These are phyloP conservation scores for Lasioglossum oenotherae DNA, from an alignment of 2,888 invertebrate species.

Conservation along the genomic window DNA sequence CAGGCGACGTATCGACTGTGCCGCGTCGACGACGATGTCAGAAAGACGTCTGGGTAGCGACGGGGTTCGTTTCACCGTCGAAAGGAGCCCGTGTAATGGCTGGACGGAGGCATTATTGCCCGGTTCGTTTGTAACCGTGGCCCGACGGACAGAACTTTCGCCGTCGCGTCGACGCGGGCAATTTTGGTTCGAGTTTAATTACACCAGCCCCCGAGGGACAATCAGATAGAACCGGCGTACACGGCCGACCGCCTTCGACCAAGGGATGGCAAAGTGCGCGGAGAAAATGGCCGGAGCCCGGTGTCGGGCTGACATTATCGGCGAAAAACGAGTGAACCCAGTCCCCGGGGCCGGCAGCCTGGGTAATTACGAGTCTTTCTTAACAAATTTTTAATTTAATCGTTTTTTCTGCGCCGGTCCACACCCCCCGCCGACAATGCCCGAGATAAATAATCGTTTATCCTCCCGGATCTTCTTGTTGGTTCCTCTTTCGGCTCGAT, in stretches of 20 bases:
- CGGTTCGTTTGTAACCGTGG: slow-evolving; percentile 46
- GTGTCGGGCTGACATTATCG: slow-evolving; percentile 64
- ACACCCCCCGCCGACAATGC: slow-evolving; percentile 39
- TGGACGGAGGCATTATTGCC: slow-evolving; percentile 59
- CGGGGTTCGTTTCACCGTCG: slow-evolving; percentile 15
- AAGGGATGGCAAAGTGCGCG: slow-evolving; percentile 61
- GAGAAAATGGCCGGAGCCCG: slow-evolving; percentile 64
- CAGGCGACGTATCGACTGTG: background rate
- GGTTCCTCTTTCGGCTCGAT: background rate
- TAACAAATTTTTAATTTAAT: slow-evolving; percentile 78
- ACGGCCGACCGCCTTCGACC: slow-evolving; percentile 69
- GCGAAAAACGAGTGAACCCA: slow-evolving; percentile 63
- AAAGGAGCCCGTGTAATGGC: slow-evolving; percentile 54
- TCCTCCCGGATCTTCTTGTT: slow-evolving; percentile 25
- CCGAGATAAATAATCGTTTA: slow-evolving; percentile 46
- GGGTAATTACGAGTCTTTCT: slow-evolving; percentile 77
- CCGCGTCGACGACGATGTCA: background rate
- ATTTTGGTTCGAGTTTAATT: slow-evolving; percentile 79
- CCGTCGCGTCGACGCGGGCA: slow-evolving; percentile 61
- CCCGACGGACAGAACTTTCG: slow-evolving; percentile 69
- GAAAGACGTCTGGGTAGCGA: background rate
- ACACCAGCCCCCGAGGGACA: slow-evolving; percentile 75
- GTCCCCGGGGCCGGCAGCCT: slow-evolving; percentile 49
- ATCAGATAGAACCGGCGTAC: slow-evolving; percentile 76
- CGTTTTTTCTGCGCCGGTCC: slow-evolving; percentile 37